These are phyloP conservation scores for Smittia aterrima DNA, from an alignment of 2,888 invertebrate genomes.

Conservation along the genomic window DNA sequence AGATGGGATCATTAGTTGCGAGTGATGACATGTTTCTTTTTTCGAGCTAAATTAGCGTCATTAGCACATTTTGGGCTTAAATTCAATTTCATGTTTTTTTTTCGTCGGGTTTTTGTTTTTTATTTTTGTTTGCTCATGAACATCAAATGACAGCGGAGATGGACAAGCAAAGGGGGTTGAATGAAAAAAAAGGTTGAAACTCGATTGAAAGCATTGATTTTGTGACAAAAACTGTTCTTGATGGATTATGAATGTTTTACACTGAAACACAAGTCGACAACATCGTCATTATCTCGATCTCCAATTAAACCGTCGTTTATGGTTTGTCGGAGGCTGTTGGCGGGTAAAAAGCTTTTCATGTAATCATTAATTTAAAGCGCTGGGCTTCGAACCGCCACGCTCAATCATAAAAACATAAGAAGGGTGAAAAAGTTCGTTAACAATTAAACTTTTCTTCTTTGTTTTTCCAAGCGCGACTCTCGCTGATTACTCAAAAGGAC, in stretches of 20 bases:
- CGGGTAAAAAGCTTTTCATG: no score
- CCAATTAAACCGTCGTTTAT: background rate
- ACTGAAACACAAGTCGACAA: background rate
- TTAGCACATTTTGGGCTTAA: background rate
- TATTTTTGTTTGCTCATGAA: background rate
- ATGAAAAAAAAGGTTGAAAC: background rate
- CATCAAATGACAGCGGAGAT: no score
- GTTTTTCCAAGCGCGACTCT: background rate
- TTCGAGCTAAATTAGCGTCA: conserved; percentile 1
- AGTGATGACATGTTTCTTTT: conserved; percentile 3
- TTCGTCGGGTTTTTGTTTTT: background rate
- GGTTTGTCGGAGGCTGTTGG: no score
- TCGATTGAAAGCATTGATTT: background rate
- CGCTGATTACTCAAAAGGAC: background rate
- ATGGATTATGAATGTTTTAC: conserved; percentile 1
- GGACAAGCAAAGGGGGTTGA: background rate
- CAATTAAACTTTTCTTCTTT: background rate
- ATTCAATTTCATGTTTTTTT: background rate
- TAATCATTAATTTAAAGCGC: no score
- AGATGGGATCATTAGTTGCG: background rate
- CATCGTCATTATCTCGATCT: background rate
- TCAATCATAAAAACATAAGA: background rate
- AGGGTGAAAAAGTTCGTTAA: background rate
- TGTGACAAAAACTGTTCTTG: background rate
- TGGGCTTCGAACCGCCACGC: no score